These are phyloP conservation scores for Drosophila tristis DNA, from an alignment of 1,140 invertebrate species.

Conservation along the genomic window DNA sequence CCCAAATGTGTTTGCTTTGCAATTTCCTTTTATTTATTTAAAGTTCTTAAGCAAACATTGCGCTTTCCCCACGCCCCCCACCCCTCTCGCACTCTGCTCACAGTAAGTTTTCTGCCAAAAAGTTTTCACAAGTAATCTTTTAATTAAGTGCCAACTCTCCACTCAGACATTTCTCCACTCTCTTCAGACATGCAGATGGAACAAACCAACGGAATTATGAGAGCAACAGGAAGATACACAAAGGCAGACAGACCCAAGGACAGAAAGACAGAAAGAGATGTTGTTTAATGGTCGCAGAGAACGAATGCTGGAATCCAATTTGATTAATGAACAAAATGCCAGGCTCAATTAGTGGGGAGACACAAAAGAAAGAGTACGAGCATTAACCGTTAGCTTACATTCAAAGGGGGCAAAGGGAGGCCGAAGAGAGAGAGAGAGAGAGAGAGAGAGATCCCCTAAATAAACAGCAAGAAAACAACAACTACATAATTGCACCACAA, in stretches of 20 bases:
- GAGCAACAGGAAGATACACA: conserved; percentile 35
- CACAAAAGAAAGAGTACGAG: conserved; percentile 36
- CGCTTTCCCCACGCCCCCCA: conserved; percentile 14
- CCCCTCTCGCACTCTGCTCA: conserved; percentile 46
- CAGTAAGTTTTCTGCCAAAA: conserved; percentile 68
- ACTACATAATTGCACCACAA: conserved; percentile 60
- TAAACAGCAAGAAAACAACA: conserved; percentile 57
- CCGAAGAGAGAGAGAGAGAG: conserved; percentile 10
- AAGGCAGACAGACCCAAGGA: not conserved
- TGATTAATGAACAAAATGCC: conserved; percentile 79
- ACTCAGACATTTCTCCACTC: conserved; percentile 30
- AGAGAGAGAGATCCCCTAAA: conserved; percentile 24
- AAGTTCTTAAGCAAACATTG: conserved; percentile 74
- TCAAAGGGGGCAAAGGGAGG: not conserved
- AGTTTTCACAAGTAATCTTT: conserved; percentile 80
- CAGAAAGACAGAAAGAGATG: conserved; percentile 19
- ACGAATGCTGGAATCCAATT: conserved; percentile 55
- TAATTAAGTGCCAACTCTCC: conserved; percentile 71
- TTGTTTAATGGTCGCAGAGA: conserved; percentile 25
- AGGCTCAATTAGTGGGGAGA: conserved; percentile 72
- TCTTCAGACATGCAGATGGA: conserved; percentile 15
- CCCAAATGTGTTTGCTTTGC: conserved; percentile 79
- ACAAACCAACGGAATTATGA: conserved; percentile 47
- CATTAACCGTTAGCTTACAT: conserved; percentile 36
- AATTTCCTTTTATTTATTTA: conserved; percentile 80